Percentiles rank a stretch among this genome's conserved stretches.
Evolutionary conservation across 2,888 invertebrate species (phyloP).

Genomic region (Epinotia ramella): DNA sequence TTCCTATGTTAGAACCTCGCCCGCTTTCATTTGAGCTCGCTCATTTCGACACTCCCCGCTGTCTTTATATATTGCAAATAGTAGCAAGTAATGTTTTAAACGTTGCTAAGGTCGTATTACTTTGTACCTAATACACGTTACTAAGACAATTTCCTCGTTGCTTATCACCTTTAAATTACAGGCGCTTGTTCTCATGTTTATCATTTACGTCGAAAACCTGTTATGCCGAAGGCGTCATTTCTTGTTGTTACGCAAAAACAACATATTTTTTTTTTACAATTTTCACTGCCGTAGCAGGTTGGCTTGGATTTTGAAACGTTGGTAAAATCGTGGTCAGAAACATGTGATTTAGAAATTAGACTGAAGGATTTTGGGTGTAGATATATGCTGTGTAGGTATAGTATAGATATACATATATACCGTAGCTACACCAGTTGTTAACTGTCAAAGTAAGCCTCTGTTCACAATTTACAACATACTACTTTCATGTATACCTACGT

Average conservation of each 20-base stretch:
- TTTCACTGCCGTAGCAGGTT: not conserved
- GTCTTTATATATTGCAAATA: constrained; percentile 29
- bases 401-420: too few relatives aligned
- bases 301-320: not conserved
- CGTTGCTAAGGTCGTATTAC: not conserved
- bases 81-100: constrained; percentile 10
- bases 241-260: constrained; percentile 6
- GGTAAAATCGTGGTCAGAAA: too few relatives aligned
- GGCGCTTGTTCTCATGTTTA: not conserved
- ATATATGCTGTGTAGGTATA: too few relatives aligned
- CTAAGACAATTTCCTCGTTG: not conserved
- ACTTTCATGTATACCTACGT: not conserved
- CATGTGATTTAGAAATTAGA: too few relatives aligned
- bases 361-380: too few relatives aligned
- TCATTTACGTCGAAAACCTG: not conserved
- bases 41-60: constrained; percentile 41
- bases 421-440: too few relatives aligned
- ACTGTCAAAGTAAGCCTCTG: too few relatives aligned
- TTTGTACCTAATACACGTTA: not conserved
- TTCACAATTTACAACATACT: not conserved
- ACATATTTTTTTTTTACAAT: constrained; percentile 1
- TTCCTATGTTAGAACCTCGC: constrained; percentile 47
- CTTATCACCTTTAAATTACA: not conserved
- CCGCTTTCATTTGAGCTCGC: constrained; percentile 53
- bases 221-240: constrained; percentile 2